Evolutionary conservation across 2,888 invertebrate species (phyloP).

Genomic region (Caenorhabditis wallacei): DNA sequence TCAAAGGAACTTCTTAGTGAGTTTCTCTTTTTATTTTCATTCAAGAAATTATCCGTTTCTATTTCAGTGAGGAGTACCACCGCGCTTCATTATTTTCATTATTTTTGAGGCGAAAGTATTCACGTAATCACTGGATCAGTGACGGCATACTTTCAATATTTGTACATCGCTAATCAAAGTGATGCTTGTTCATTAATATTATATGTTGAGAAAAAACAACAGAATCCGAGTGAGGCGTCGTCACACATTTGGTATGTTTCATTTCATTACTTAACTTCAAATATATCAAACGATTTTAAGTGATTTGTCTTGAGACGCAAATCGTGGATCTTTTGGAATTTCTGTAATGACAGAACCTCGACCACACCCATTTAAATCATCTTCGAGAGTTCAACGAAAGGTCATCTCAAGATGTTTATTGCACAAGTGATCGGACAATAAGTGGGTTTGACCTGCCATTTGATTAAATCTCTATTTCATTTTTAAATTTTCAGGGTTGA

Average conservation of each 20-base stretch:
- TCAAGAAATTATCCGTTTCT: not conserved
- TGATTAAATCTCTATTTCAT: not conserved
- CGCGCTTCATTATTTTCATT: too few species aligned
- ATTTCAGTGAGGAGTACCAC: slow-evolving; percentile 17
- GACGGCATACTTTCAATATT: slow-evolving; percentile 26
- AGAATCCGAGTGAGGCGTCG: slow-evolving; percentile 55
- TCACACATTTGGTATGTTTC: slow-evolving; percentile 15
- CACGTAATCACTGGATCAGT: slow-evolving; percentile 41
- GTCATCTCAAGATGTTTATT: slow-evolving; percentile 39
- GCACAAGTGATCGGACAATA: slow-evolving; percentile 21
- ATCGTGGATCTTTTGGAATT: slow-evolving; percentile 46
- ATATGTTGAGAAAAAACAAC: slow-evolving; percentile 6
- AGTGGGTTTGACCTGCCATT: too few species aligned
- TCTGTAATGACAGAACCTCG: slow-evolving; percentile 47
- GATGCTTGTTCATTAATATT: slow-evolving; percentile 4
- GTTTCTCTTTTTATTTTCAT: not conserved
- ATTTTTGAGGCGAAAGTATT: slow-evolving; percentile 10
- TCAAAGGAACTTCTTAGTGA: slow-evolving; percentile 9
- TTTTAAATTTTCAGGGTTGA: not conserved
- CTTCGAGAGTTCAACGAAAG: slow-evolving; percentile 59
- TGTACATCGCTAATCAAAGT: not conserved
- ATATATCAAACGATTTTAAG: slow-evolving; percentile 1
- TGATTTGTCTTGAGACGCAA: slow-evolving; percentile 18
- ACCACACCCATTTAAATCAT: slow-evolving; percentile 18
- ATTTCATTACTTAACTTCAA: not conserved